phyloP scores from a whole-genome alignment of 30 jellyfish, hydroid and myxozoan species.

The Aurelia aurita complex sp. Pacific region DNA sequence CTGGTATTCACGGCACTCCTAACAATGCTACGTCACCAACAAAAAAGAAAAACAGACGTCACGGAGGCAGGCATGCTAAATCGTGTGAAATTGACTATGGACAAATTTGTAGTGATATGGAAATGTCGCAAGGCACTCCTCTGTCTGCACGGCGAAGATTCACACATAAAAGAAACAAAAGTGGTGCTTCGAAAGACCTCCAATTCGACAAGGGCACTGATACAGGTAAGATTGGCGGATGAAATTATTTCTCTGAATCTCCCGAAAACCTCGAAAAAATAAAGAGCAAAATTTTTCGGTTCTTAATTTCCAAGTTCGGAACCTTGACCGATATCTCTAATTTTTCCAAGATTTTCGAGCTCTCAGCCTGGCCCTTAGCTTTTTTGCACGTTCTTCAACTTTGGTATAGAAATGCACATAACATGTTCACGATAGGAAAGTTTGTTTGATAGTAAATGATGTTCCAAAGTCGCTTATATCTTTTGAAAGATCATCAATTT shows the following conservation, averaged over 20 bases:
- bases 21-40: slow-evolving; percentile 73
- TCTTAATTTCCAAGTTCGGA: too few species aligned
- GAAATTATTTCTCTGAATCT: neutral
- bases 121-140: slow-evolving; percentile 70
- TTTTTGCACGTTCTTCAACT: too few species aligned
- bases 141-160: slow-evolving; percentile 57
- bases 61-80: slow-evolving; percentile 84
- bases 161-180: slow-evolving; percentile 80
- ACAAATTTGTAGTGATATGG: slow-evolving; percentile 75
- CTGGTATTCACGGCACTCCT: slow-evolving; percentile 83
- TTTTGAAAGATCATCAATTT: too few species aligned
- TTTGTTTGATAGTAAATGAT: too few species aligned
- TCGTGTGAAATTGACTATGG: slow-evolving; percentile 96
- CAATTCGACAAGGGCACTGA: slow-evolving; percentile 85
- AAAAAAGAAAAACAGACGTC: slow-evolving; percentile 79
- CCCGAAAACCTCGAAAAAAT: too few species aligned
- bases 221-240: slow-evolving; percentile 63
- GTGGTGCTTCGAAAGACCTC: slow-evolving; percentile 77
- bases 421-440: too few species aligned
- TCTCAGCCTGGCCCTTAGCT: too few species aligned
- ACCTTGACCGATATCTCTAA: too few species aligned
- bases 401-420: too few species aligned
- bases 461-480: too few species aligned
- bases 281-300: too few species aligned
- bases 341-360: too few species aligned